phyloP scores from a whole-genome alignment of 2,888 invertebrate genomes.

The Arenicola marina region DNA sequence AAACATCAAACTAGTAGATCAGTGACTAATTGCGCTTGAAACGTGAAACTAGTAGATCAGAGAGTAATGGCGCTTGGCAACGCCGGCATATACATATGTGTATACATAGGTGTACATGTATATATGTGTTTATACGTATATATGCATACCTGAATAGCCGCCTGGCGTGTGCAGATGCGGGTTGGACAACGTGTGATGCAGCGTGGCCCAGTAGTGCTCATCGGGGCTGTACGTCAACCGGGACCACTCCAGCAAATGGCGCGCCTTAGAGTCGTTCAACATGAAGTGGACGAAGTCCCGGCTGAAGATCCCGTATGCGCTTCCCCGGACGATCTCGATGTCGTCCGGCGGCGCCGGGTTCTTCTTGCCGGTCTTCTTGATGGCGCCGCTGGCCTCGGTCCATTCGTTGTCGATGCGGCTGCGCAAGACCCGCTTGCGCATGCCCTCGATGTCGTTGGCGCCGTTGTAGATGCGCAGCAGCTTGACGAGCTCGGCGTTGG shows the following conservation, averaged over 20 bases:
- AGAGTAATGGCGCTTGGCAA: not conserved
- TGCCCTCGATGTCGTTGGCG: constrained; percentile 58
- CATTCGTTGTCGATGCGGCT: constrained; percentile 32
- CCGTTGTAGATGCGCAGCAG: constrained; percentile 57
- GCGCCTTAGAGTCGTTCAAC: constrained; percentile 40
- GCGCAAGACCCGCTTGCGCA: constrained; percentile 39
- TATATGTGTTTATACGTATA: too few relatives aligned
- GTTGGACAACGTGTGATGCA: constrained; percentile 49
- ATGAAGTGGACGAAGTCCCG: constrained; percentile 53
- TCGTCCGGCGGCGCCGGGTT: constrained; percentile 38
- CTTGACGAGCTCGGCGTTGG: constrained; percentile 55
- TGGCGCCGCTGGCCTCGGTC: constrained; percentile 30
- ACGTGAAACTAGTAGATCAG: not conserved
- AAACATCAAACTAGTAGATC: too few relatives aligned
- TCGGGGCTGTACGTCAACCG: constrained; percentile 53
- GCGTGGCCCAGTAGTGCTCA: constrained; percentile 58
- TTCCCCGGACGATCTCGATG: constrained; percentile 50
- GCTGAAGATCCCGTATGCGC: constrained; percentile 57
- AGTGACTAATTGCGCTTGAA: too few relatives aligned
- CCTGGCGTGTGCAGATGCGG: constrained; percentile 49
- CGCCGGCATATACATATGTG: not conserved
- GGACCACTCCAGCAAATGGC: constrained; percentile 52
- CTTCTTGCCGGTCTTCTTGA: constrained; percentile 35
- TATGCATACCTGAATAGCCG: constrained; percentile 45
- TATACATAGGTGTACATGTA: too few relatives aligned